These are phyloP conservation scores for Isoperla grammatica DNA, from an alignment of 2,888 invertebrate genomes.

Conservation along the genomic window DNA sequence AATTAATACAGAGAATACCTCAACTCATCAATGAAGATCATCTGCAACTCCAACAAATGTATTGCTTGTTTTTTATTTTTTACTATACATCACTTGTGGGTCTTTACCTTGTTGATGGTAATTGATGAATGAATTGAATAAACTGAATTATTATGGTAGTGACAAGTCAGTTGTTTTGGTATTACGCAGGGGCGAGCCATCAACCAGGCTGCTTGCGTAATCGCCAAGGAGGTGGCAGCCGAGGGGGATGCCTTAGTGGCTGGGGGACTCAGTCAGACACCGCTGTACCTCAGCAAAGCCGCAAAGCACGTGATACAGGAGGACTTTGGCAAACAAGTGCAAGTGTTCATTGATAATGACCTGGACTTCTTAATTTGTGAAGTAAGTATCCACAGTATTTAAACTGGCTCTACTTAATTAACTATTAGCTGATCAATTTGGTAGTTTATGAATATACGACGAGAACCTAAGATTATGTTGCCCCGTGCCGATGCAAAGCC, in stretches of 20 bases:
- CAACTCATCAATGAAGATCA: too few relatives aligned
- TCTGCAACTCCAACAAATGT: too few relatives aligned
- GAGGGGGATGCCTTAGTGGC: conserved; percentile 41
- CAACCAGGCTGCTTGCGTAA: conserved; percentile 40
- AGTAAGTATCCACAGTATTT: conserved; percentile 32
- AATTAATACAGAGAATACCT: too few relatives aligned
- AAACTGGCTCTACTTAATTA: not conserved
- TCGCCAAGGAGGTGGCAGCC: conserved; percentile 40
- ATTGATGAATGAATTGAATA: too few relatives aligned
- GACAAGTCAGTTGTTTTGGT: too few relatives aligned
- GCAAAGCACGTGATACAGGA: conserved; percentile 38
- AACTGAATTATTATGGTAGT: too few relatives aligned
- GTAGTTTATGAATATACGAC: too few relatives aligned
- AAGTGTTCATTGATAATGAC: conserved; percentile 40
- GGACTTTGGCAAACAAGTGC: conserved; percentile 40
- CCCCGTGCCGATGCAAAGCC: too few relatives aligned
- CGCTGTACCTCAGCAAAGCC: conserved; percentile 39
- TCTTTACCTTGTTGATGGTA: too few relatives aligned
- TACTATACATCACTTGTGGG: too few relatives aligned
- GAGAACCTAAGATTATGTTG: too few relatives aligned
- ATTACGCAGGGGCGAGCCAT: conserved; percentile 38
- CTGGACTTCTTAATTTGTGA: conserved; percentile 43
- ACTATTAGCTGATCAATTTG: not conserved
- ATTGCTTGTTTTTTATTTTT: too few relatives aligned
- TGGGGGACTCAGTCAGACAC: conserved; percentile 42